Base-by-base conservation (phyloP, 2,888 invertebrate species). In the Eledone cirrhosa region DNA sequence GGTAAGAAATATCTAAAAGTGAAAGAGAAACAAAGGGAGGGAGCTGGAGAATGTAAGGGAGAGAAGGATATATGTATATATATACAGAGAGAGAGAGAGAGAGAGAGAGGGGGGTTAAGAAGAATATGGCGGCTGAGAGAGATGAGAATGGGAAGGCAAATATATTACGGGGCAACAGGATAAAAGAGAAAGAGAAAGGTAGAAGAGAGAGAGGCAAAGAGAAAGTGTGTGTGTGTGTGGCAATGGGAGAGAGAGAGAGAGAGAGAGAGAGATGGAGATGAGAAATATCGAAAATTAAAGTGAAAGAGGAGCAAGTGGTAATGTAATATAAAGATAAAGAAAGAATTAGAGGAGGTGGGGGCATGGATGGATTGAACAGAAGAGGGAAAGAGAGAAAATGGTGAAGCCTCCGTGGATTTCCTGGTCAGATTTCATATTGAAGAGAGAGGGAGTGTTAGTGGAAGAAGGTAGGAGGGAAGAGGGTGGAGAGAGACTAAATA, bases 31-130 rank as follows among this genome's bases (percentile, higher is more conserved):
- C 19, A 53, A 2, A n/a, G n/a, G n/a, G 53, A 5, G 7, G 5
- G n/a, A 53, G n/a, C 22, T 22, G 53, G n/a, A 53, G 2, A 53
- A 2, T 22, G n/a, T 3, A 1, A 53, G n/a, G 2, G n/a, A 7
- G 1, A 53, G n/a, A n/a, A 2, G n/a, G n/a, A n/a, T 22, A 5
- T 22, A 53, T 22, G n/a, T 19, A 53, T 22, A 53, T 19, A 53
- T 22, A 53, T 3, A 53, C 19, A 63, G 13, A 63, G 27, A 63
- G 22, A 76, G 79, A 77, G 67, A n/a, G 48, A 67, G 11, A 63
- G 47, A 47, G n/a, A 48, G 33, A 69, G 48, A 67, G 33, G 69
- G 22, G 13, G 29, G 77, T 27, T 74, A 48, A 53, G n/a, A 22
- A 75, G 33, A 53, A 24, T 27, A 59, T 47, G 29, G 47, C 11